phyloP scores from a whole-genome alignment of 2,113 vertebrate species.

The Megaceryle torquata region DNA sequence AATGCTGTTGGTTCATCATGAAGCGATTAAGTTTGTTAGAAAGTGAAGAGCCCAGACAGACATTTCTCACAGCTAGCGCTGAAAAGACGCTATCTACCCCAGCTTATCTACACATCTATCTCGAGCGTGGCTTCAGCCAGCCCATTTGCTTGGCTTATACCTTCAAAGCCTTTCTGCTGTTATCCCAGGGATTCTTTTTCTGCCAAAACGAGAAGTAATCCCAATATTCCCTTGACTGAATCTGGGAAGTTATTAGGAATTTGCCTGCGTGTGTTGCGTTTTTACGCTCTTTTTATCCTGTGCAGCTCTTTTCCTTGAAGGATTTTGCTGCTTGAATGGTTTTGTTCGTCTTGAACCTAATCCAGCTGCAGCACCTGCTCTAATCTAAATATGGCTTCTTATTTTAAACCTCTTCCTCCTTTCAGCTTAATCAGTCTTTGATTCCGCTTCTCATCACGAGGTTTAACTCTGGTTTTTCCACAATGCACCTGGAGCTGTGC shows the following conservation, averaged over 20 bases:
- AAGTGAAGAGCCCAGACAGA: not conserved
- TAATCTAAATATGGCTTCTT: not conserved
- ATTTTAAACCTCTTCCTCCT: not conserved
- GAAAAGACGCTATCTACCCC: not conserved
- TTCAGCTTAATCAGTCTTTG: not conserved
- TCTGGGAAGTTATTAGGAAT: not conserved
- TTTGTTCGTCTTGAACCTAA: not conserved
- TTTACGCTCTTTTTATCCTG: not conserved
- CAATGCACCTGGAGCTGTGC: not conserved
- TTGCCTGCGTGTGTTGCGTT: not conserved
- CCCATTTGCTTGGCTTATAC: not conserved
- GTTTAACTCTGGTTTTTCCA: not conserved
- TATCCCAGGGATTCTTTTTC: not conserved
- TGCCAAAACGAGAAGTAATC: not conserved
- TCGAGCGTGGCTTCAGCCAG: not conserved
- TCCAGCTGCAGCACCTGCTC: not conserved
- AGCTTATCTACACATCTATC: not conserved
- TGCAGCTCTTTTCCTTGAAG: not conserved
- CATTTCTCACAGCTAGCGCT: not conserved
- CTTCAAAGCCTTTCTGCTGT: not conserved
- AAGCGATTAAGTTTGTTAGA: constrained; percentile 2
- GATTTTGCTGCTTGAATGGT: not conserved
- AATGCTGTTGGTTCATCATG: constrained; percentile 1
- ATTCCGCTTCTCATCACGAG: not conserved
- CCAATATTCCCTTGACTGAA: not conserved